These are phyloP conservation scores for Leptopilina clavipes DNA, from an alignment of 1,140 invertebrate species.

Conservation along the genomic window DNA sequence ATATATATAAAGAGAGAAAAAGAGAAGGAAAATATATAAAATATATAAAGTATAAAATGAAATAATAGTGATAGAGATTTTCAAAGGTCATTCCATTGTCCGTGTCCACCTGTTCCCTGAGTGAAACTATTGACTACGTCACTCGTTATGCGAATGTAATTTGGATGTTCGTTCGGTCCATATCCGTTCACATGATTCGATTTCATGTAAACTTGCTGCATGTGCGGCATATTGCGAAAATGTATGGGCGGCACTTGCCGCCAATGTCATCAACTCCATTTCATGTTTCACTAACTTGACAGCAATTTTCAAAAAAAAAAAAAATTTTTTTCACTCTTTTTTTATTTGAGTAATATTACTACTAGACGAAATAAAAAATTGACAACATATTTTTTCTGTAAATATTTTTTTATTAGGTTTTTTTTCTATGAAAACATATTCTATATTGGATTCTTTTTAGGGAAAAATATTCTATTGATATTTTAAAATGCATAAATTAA, in stretches of 20 bases:
- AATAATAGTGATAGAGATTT: slow-evolving; percentile 48
- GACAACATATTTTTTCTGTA: too few species aligned
- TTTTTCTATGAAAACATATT: too few species aligned
- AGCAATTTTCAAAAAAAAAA: neutral
- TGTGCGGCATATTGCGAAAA: slow-evolving; percentile 4
- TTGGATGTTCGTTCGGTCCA: slow-evolving; percentile 35
- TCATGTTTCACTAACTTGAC: neutral
- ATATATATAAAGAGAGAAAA: slow-evolving; percentile 48
- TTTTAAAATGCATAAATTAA: too few species aligned
- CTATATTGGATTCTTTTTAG: too few species aligned
- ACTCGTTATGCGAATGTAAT: slow-evolving; percentile 37
- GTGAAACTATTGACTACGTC: slow-evolving; percentile 39
- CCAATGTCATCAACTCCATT: neutral
- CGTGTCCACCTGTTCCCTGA: slow-evolving; percentile 44
- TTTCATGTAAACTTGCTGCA: slow-evolving; percentile 11
- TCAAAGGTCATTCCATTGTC: slow-evolving; percentile 62
- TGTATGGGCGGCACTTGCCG: neutral
- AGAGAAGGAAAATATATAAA: too few species aligned
- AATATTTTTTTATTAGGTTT: too few species aligned
- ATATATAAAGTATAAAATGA: slow-evolving; percentile 36
- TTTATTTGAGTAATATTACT: too few species aligned
- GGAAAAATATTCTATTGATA: too few species aligned
- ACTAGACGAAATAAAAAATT: too few species aligned
- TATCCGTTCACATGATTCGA: slow-evolving; percentile 31
- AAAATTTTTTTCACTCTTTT: slow-evolving; percentile 43